phyloP scores from a whole-genome alignment of 2,888 invertebrate genomes.

The Oscheius sp. region DNA sequence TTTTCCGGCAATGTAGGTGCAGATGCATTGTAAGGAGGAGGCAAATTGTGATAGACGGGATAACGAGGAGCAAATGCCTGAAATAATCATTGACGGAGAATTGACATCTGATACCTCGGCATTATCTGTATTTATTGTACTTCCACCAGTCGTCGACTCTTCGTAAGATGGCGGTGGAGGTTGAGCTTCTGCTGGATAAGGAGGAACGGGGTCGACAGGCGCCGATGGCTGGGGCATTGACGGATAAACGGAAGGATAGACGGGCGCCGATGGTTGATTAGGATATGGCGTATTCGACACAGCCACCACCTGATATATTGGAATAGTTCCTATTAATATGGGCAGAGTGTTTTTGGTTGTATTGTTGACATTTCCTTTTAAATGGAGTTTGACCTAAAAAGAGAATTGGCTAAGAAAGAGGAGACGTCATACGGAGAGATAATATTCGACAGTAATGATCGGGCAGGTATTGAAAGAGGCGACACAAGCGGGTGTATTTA shows the following conservation, averaged over 20 bases:
- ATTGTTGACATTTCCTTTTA: constrained; percentile 25
- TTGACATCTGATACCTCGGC: background rate
- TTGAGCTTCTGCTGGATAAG: constrained; percentile 13
- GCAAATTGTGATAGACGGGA: constrained; percentile 31
- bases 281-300: background rate
- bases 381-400: constrained; percentile 32
- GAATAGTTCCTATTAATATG: constrained; percentile 40
- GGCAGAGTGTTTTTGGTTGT: constrained; percentile 27
- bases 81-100: no score
- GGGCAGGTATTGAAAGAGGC: constrained; percentile 48
- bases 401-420: background rate
- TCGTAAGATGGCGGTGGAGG: constrained; percentile 31
- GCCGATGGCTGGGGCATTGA: constrained; percentile 4
- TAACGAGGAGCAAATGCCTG: constrained; percentile 33
- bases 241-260: background rate
- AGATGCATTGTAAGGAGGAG: background rate
- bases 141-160: constrained; percentile 30
- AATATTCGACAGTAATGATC: constrained; percentile 45
- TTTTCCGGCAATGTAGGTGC: constrained; percentile 20
- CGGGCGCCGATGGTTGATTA: background rate
- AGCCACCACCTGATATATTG: constrained; percentile 13
- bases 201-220: background rate
- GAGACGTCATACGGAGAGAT: constrained; percentile 4
- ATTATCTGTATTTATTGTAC: constrained; percentile 24
- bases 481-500: constrained; percentile 42